These are phyloP conservation scores for Epirrhoe alternata DNA, from an alignment of 2,888 invertebrate species.

Conservation along the genomic window DNA sequence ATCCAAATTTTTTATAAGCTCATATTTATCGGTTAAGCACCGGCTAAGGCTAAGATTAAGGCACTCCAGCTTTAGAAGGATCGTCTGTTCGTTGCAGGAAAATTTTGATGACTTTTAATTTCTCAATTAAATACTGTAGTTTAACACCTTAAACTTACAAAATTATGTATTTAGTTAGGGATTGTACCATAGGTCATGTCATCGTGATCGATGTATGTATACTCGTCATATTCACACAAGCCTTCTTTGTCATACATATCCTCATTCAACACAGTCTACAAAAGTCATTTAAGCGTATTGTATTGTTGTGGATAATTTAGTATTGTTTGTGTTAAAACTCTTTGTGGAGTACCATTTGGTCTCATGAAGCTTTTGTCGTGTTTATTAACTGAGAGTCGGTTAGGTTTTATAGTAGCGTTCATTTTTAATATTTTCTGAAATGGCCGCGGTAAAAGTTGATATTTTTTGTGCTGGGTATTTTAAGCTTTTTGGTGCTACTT, in stretches of 20 bases:
- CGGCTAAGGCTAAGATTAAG: too few relatives aligned
- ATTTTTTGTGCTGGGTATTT: not conserved
- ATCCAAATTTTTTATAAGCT: too few relatives aligned
- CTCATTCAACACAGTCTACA: conserved; percentile 5
- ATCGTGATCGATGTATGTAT: too few relatives aligned
- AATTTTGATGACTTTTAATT: too few relatives aligned
- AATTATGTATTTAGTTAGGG: too few relatives aligned
- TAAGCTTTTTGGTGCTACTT: not conserved
- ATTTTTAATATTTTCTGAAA: conserved; percentile 28
- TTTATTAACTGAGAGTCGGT: conserved; percentile 42
- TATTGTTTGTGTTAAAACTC: conserved; percentile 48
- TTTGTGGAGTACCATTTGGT: conserved; percentile 41
- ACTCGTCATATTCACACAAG: too few relatives aligned
- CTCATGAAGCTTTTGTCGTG: conserved; percentile 40
- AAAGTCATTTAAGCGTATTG: conserved; percentile 44
- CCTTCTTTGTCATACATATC: conserved; percentile 1
- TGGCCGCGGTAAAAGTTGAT: conserved; percentile 8
- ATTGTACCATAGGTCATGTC: too few relatives aligned
- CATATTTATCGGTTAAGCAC: too few relatives aligned
- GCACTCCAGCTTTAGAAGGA: too few relatives aligned
- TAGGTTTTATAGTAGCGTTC: conserved; percentile 39
- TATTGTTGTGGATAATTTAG: conserved; percentile 40
- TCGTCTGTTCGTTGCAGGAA: too few relatives aligned
- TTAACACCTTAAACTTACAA: too few relatives aligned
- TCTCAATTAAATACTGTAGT: too few relatives aligned